Conservation (phyloP, 2,797 vertebrate genomes). For the Alcedo atthis region DNA sequence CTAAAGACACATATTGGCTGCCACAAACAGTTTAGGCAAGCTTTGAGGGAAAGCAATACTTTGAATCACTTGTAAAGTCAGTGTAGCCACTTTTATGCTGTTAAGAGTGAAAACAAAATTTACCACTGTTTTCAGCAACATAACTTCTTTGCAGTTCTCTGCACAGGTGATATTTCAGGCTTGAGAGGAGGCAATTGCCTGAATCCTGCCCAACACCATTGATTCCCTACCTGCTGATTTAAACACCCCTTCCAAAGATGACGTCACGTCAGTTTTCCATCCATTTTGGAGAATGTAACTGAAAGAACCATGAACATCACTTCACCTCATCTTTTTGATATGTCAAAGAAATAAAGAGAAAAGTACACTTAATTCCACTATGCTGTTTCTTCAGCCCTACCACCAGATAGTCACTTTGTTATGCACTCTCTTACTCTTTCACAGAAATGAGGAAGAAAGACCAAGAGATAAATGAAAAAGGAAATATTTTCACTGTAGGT, state of each 20-base stretch:
- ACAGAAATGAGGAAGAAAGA: neutral
- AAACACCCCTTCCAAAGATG: neutral
- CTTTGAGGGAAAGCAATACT: neutral
- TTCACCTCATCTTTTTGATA: neutral
- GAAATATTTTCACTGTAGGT: no score
- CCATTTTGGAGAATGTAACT: neutral
- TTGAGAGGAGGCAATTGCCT: neutral
- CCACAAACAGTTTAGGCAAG: neutral
- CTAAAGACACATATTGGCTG: neutral
- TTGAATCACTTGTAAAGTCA: neutral
- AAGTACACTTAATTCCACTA: neutral
- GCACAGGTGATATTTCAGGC: neutral
- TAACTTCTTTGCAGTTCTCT: neutral
- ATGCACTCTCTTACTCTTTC: neutral
- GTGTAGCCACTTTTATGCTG: neutral
- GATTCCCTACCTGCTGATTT: neutral
- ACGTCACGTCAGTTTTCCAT: neutral
- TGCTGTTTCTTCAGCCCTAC: neutral
- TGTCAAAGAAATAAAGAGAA: neutral
- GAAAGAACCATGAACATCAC: neutral
- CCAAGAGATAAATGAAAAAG: no score
- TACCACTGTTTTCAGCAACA: neutral
- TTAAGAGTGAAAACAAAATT: neutral
- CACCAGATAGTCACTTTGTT: neutral
- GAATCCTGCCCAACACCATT: neutral